phyloP scores from a whole-genome alignment of 2,888 invertebrate genomes.

The Halocaridina rubra region DNA sequence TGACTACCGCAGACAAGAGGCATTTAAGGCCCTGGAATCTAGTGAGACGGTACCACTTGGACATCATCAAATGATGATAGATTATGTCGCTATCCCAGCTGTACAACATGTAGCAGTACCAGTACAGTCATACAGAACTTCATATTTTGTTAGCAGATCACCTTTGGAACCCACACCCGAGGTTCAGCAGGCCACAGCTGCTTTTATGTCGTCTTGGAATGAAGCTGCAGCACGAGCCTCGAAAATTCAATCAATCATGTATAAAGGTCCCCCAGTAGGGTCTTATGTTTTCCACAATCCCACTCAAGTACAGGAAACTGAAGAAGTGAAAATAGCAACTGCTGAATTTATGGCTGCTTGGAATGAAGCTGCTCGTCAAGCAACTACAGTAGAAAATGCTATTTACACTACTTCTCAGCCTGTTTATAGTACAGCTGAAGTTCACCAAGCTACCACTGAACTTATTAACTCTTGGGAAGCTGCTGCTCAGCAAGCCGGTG shows the following conservation, averaged over 20 bases:
- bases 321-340: conserved; percentile 33
- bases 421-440: conserved; percentile 11
- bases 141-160: background rate
- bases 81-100: background rate
- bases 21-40: background rate
- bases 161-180: background rate
- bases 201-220: conserved; percentile 47
- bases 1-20: conserved; percentile 5
- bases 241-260: conserved; percentile 1
- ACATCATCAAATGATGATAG: background rate
- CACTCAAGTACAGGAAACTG: conserved; percentile 21
- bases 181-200: conserved; percentile 41
- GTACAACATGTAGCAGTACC: background rate
- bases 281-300: conserved; percentile 17
- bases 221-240: conserved; percentile 30
- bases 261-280: background rate
- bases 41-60: background rate
- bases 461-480: background rate
- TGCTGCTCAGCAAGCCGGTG: background rate
- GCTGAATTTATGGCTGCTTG: conserved; percentile 41
- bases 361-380: conserved; percentile 36
- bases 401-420: background rate
- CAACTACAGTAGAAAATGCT: conserved; percentile 19
- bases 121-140: background rate
- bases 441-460: background rate